Base-by-base conservation (phyloP, 1,140 invertebrate genomes). In the Heliconius eleuchia region DNA sequence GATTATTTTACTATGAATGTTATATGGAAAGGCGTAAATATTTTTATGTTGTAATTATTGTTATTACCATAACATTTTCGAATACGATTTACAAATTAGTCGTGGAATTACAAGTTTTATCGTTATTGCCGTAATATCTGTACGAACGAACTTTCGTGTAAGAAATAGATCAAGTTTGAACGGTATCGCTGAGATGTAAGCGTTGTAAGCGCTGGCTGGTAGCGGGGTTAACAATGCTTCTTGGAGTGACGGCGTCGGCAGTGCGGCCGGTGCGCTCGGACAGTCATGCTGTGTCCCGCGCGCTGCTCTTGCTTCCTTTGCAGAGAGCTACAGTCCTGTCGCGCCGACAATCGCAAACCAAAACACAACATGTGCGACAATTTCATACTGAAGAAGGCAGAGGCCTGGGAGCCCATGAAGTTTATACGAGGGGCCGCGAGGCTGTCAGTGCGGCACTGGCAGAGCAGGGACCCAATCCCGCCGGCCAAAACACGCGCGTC, bases 221-320 rank as follows among this genome's bases (percentile, higher is more conserved):
- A 91, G 91, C 90, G 90, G 91, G 90, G 90, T 82, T 81, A 86
- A 89, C 87, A 91, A 90, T 89, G 85, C 84, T 86, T 84, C 73
- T 83, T 87, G 87, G 83, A 80, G 80, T 80, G 83, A 82, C 83
- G 81, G 81, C 82, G 81, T 75, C 78, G 83, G 80, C 89, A 92
- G 90, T 93, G 91, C 90, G 87, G 85, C 87, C 88, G 90, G 85
- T 87, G 86, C 92, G 83, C 82, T 85, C 86, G 82, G 86, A 79
- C 87, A 86, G 91, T 89, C 90, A 95, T 95, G 95, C 93, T 94
- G 91, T 95, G 95, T 89, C 88, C 91, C 80, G 94, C 93, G 87
- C 94, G 94, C 72, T 96, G 96, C 87, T 91, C 88, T 74, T 96
- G 96, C 88, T 93, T 96, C 83, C 89, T 96, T 82, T 96, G 96